These are phyloP conservation scores for Carduelis carduelis DNA, from an alignment of 2,797 vertebrate genomes.

Conservation along the genomic window DNA sequence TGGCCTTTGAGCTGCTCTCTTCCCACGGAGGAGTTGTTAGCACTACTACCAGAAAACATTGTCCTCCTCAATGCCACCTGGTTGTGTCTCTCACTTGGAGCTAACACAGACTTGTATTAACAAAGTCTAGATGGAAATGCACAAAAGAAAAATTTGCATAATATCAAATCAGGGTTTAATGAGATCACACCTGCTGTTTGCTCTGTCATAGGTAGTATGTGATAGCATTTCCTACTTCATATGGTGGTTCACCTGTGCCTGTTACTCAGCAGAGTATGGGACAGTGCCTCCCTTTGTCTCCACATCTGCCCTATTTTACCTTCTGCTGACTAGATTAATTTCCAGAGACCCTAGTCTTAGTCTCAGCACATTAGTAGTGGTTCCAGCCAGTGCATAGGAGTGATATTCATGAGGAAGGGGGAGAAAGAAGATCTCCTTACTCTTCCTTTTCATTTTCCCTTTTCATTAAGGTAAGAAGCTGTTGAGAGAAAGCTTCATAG, in stretches of 20 bases:
- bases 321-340: neutral
- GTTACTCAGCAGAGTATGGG: neutral
- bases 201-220: neutral
- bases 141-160: neutral
- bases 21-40: neutral
- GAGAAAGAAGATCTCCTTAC: neutral
- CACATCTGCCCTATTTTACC: accelerated
- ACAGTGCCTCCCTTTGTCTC: neutral
- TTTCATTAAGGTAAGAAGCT: neutral
- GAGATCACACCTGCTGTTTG: neutral
- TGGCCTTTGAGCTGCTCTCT: neutral
- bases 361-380: neutral
- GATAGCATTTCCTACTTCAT: neutral
- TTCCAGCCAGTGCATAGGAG: neutral
- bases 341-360: neutral
- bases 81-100: neutral
- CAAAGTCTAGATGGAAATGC: neutral
- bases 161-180: neutral
- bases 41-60: neutral
- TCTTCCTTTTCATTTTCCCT: neutral
- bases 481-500: neutral
- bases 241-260: neutral
- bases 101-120: neutral
- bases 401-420: neutral
- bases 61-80: neutral